Conservation (phyloP, 2,888 invertebrate species). For the Nymphalis polychloros region DNA sequence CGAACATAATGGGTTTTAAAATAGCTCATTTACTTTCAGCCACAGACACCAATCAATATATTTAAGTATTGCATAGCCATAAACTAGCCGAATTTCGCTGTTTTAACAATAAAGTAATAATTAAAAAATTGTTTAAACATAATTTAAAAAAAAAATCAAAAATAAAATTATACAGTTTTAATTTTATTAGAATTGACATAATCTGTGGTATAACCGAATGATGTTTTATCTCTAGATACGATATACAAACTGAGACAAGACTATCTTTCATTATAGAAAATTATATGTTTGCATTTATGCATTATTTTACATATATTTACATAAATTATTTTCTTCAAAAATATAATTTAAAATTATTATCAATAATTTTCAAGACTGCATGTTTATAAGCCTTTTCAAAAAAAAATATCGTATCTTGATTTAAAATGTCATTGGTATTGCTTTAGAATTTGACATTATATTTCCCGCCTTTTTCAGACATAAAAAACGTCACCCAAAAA, state of each 20-base stretch:
- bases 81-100: constrained; percentile 12
- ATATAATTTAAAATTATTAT: too few species aligned
- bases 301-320: too few species aligned
- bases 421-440: neutral
- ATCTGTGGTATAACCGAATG: neutral
- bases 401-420: too few species aligned
- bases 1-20: constrained; percentile 7
- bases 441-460: constrained; percentile 3
- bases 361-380: too few species aligned
- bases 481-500: neutral
- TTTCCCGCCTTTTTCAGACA: constrained; percentile 6
- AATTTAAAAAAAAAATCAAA: neutral
- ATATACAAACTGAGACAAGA: too few species aligned
- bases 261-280: too few species aligned
- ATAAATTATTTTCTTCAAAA: too few species aligned
- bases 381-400: too few species aligned
- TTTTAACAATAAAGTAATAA: neutral
- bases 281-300: too few species aligned
- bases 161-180: neutral
- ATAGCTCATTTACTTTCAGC: constrained; percentile 2
- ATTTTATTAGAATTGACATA: neutral
- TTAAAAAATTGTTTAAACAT: neutral
- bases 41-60: constrained; percentile 6
- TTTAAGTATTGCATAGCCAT: constrained; percentile 30
- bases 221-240: too few species aligned